Evolutionary conservation across 2,888 invertebrate genomes (phyloP).

Genomic region (Macrophya annulata): DNA sequence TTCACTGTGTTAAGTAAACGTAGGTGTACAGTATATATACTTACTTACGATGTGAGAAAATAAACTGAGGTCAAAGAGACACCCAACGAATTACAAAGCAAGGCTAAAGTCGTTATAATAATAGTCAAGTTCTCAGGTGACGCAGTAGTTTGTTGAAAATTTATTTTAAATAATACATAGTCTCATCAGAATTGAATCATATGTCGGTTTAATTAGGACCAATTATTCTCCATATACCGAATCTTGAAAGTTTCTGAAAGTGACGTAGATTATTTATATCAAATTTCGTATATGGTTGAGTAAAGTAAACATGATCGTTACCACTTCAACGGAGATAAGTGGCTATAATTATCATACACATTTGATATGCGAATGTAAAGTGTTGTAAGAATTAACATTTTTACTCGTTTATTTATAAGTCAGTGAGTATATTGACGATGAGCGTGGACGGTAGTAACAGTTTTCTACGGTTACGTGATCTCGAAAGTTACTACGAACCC

Average conservation of each 20-base stretch:
- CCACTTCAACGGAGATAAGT: neutral
- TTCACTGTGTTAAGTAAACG: neutral
- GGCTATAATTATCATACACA: neutral
- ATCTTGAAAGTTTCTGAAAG: neutral
- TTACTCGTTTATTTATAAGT: neutral
- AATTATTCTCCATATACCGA: neutral
- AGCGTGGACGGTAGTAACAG: neutral
- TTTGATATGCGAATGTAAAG: neutral
- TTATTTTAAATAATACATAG: neutral
- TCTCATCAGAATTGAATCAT: neutral
- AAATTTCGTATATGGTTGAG: neutral
- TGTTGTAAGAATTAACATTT: neutral
- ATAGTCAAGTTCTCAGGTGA: conserved; percentile 13
- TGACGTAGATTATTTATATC: neutral
- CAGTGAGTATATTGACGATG: neutral
- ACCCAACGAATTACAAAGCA: conserved; percentile 28
- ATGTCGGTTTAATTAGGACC: neutral
- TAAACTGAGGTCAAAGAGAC: conserved; percentile 18
- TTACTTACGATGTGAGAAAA: neutral
- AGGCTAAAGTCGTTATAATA: conserved; percentile 22
- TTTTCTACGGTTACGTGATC: conserved; percentile 11
- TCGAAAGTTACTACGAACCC: conserved; percentile 27
- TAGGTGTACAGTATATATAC: neutral
- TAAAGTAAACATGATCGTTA: conserved; percentile 37
- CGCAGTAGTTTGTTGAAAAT: neutral